Evolutionary conservation across 1,140 invertebrate species (phyloP), one percentile per base, ranked within the genome.

Genomic region (Eupristina koningsbergeri): DNA sequence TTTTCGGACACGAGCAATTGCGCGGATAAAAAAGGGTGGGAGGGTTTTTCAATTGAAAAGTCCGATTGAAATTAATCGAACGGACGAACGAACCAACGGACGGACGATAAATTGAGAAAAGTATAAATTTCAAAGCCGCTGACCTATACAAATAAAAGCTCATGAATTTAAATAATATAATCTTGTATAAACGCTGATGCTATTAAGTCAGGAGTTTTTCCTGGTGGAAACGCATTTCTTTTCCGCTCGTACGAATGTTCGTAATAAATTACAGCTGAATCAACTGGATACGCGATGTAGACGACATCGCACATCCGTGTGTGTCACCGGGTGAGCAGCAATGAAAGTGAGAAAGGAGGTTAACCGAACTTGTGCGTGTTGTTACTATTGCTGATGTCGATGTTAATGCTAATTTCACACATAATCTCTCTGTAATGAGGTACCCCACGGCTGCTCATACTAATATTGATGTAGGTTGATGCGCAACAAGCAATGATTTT

Each of bases 381-480:
- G 29, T 47, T n/a, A n/a, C n/a, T n/a, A n/a, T n/a, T n/a, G n/a
- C n/a, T n/a, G n/a, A n/a, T n/a, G n/a, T n/a, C n/a, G n/a, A n/a
- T n/a, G n/a, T n/a, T n/a, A n/a, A n/a, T 41, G 41, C 50, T 29
- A 47, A 39, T 73, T 58, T 39, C 45, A 45, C 47, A 41, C 63
- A 47, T 83, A 83, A 83, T 83, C 75, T 69, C 47, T 75, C 82
- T 53, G 76, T 84, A 84, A 84, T 84, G 82, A 84, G 67, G 64
- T 71, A 53, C 29, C 11, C n/a, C 71, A 26, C 45, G 8, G 58
- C 41, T 77, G 3, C n/a, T n/a, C n/a, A n/a, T n/a, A 29, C 9
- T 34, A 41, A 31, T 47, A 71, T 45, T 81, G 75, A 81, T 74
- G 63, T 29, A 39, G 36, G 77, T 29, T 45, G 36, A 67, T 61